Evolutionary conservation across 2,113 vertebrate genomes (phyloP).

Genomic region (Heptranchias perlo): DNA sequence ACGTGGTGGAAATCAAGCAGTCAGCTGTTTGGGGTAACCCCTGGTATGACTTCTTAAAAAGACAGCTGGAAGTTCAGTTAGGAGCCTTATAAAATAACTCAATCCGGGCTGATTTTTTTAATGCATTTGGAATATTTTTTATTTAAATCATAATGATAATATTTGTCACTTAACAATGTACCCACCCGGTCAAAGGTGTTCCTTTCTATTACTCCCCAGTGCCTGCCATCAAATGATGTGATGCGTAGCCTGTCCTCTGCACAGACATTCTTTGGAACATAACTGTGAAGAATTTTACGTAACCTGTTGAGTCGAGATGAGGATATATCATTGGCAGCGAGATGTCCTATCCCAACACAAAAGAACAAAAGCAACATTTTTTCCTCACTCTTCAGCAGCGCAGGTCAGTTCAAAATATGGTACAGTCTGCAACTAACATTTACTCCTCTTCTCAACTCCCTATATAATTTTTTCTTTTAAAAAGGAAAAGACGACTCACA

Average conservation of each 20-base stretch:
- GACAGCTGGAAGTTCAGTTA: neutral
- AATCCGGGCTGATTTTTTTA: neutral
- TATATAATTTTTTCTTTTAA: neutral
- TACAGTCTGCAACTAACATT: neutral
- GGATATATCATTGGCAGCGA: conserved; percentile 77
- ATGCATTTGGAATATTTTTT: neutral
- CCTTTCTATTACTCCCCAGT: conserved; percentile 67
- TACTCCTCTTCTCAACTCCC: neutral
- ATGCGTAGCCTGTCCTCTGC: conserved; percentile 57
- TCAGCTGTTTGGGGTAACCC: neutral
- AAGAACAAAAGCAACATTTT: conserved; percentile 13
- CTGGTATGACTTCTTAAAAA: neutral
- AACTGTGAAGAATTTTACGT: conserved; percentile 64
- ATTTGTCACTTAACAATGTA: neutral
- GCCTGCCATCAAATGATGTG: conserved; percentile 72
- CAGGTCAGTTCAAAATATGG: neutral
- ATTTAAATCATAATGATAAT: too few species aligned
- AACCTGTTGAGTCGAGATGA: conserved; percentile 70
- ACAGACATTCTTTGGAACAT: conserved; percentile 63
- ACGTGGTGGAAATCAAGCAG: neutral
- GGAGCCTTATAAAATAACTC: neutral
- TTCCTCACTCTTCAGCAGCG: neutral
- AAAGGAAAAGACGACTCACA: neutral
- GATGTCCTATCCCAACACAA: conserved; percentile 55
- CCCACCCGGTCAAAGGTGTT: conserved; percentile 77